Evolutionary conservation across 2,113 vertebrate species (phyloP).

Genomic region (Cacatua alba): DNA sequence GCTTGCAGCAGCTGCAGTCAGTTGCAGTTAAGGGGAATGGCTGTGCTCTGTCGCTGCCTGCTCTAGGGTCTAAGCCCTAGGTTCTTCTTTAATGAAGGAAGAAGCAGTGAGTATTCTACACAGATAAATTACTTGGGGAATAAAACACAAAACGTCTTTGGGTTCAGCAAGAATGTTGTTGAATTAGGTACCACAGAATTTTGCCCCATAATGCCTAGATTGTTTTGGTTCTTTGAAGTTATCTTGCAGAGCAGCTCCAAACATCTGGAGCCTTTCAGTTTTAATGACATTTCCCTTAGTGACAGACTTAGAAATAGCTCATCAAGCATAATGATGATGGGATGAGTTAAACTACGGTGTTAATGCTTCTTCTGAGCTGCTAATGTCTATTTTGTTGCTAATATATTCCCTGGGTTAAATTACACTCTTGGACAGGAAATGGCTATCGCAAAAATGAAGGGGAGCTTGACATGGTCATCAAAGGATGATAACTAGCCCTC

Average conservation of each 20-base stretch:
- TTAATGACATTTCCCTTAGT: not conserved
- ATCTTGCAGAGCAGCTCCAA: not conserved
- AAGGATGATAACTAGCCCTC: not conserved
- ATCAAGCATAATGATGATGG: not conserved
- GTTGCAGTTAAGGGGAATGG: not conserved
- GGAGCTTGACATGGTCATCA: not conserved
- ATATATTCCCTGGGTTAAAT: conserved; percentile 30
- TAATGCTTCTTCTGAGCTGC: not conserved
- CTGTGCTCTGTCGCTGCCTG: not conserved
- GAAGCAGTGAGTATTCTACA: not conserved
- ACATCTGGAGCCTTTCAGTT: conserved; percentile 1
- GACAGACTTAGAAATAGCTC: conserved; percentile 11
- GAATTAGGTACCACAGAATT: not conserved
- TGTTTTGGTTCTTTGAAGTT: not conserved
- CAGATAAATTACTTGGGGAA: not conserved
- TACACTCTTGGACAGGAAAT: not conserved
- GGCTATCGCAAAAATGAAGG: not conserved
- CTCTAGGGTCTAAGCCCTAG: not conserved
- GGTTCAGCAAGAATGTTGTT: not conserved
- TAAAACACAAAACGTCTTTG: not conserved
- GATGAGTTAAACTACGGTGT: not conserved
- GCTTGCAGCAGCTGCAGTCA: not conserved
- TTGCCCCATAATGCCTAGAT: not conserved
- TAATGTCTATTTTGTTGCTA: conserved; percentile 17
- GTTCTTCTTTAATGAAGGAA: not conserved